Percentiles rank a stretch among this genome's conserved stretches.
phyloP scores from a whole-genome alignment of 1,140 invertebrate genomes.

The Cyclargus thomasi region DNA sequence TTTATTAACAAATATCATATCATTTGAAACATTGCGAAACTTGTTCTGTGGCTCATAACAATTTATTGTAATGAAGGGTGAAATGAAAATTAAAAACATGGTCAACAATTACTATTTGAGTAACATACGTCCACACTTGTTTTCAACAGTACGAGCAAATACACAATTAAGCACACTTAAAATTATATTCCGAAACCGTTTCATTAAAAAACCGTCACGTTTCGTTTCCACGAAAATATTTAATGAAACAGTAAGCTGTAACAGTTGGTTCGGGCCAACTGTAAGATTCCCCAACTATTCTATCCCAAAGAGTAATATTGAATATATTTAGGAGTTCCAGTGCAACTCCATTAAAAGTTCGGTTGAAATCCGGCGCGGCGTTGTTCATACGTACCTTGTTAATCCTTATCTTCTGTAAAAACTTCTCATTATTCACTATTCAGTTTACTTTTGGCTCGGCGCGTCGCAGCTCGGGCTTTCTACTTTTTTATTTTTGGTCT shows the following conservation, averaged over 20 bases:
- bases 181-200: too few relatives aligned
- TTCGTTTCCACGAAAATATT: background rate
- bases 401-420: conserved; percentile 5
- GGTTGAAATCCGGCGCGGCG: conserved; percentile 22
- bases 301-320: conserved; percentile 26
- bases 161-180: too few relatives aligned
- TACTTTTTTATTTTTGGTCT: background rate
- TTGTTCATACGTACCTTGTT: conserved; percentile 22
- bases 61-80: too few relatives aligned
- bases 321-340: conserved; percentile 33
- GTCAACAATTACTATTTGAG: too few relatives aligned
- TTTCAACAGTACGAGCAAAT: too few relatives aligned
- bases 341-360: conserved; percentile 45
- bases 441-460: background rate
- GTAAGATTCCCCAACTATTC: conserved; percentile 3
- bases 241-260: background rate
- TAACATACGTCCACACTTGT: too few relatives aligned
- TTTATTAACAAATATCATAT: too few relatives aligned
- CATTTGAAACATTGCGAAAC: too few relatives aligned
- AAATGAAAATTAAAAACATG: too few relatives aligned
- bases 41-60: too few relatives aligned
- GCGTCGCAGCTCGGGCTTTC: background rate
- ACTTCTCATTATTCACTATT: conserved; percentile 4
- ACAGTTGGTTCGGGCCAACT: conserved; percentile 3
- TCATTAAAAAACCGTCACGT: too few relatives aligned